These are phyloP conservation scores for Agonopterix heracliana DNA, from an alignment of 2,888 invertebrate species.

Conservation along the genomic window DNA sequence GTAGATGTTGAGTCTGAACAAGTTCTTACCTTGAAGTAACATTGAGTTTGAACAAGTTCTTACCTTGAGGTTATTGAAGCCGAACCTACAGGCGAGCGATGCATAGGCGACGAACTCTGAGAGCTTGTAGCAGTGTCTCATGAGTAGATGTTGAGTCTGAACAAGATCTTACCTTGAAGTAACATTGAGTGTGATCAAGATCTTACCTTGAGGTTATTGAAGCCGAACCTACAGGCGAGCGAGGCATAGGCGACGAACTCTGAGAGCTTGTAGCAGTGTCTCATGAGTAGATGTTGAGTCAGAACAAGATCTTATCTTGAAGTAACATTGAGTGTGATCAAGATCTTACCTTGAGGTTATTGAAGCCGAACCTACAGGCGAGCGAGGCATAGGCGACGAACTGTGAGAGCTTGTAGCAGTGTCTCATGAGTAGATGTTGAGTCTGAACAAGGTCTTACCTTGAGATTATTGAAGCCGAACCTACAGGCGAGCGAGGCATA, in stretches of 20 bases:
- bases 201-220: constrained; percentile 74
- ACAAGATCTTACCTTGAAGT: too few species aligned
- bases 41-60: too few species aligned
- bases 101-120: too few species aligned
- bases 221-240: constrained; percentile 83
- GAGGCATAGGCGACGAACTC: constrained; percentile 87
- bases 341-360: constrained; percentile 65
- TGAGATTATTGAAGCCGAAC: constrained; percentile 80
- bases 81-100: too few species aligned
- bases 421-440: constrained; percentile 78
- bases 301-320: too few species aligned
- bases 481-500: constrained; percentile 85
- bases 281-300: constrained; percentile 72
- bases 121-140: too few species aligned
- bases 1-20: too few species aligned
- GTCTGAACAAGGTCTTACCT: constrained; percentile 42
- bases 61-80: too few species aligned
- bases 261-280: constrained; percentile 79
- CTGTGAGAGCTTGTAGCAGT: constrained; percentile 81
- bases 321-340: too few species aligned
- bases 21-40: constrained; percentile 56
- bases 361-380: constrained; percentile 83
- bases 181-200: too few species aligned
- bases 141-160: too few species aligned
- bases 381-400: constrained; percentile 87